Evolutionary conservation across 1,140 invertebrate species (phyloP), one percentile per base, ranked within the genome.

Genomic region (Platorchestia sp.): DNA sequence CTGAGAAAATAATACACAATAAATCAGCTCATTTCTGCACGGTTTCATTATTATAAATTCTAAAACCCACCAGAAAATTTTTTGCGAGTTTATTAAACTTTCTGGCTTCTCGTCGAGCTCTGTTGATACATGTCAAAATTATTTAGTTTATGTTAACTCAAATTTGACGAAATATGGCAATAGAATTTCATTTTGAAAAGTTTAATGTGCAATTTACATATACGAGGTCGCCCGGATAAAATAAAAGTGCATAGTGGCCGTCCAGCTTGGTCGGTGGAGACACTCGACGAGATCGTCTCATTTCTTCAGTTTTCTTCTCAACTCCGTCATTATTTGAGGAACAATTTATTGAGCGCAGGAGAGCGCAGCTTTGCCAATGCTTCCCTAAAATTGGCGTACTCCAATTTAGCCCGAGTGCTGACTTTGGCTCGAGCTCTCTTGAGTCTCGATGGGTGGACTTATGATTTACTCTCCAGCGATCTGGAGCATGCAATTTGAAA

Each of bases 361-460:
- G 91, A 93, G 91, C 43, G 45, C 36, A 47, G 43, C 91, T 45
- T 93, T 45, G 43, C 91, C 43, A 93, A 93, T 93, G 91, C 43
- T 93, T 47, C 91, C 89, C 40, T 47, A 93, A 93, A 93, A 93
- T 93, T 93, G 91, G 36, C 45, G 43, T 93, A 93, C 91, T 93
- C 44, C 91, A 93, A 93, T 93, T 45, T 93, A 45, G 36, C 10
- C 91, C 91, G 44, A 93, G 91, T 93, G 91, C 91, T 93, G 91
- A 93, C 91, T 93, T 93, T 93, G 45, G 91, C 91, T 93, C 91
- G 45, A 45, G 91, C 43, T 93, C 91, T 93, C 91, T 93, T 93
- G 91, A 93, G 45, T 40, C 45, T 93, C 91, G 43, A 93, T 93
- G 40, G 91, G 43, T 44, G 40, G 44, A 36, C 91, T 45, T 93